A percentile compares a stretch with the other conserved stretches of the same genome.
Evolutionary conservation across 2,797 vertebrate species (phyloP).

Genomic region (Muscicapa striata): DNA sequence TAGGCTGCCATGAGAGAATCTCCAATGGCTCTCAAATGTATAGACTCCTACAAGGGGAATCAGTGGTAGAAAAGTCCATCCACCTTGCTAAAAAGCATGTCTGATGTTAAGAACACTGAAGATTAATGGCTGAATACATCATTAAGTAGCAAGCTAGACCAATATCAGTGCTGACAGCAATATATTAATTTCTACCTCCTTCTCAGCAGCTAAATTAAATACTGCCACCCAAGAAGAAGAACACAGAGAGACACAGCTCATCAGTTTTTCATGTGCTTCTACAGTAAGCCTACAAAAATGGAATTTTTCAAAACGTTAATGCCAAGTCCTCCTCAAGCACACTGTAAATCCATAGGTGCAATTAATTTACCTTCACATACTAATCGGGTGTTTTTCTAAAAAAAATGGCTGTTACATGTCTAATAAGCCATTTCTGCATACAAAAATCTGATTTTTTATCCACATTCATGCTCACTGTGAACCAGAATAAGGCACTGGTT

Average conservation of each 20-base stretch:
- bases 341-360: not conserved
- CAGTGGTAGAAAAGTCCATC: not conserved
- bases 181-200: not conserved
- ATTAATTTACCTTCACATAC: not conserved
- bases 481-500: not conserved
- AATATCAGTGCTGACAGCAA: not conserved
- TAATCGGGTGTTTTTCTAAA: not conserved
- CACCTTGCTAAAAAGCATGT: not conserved
- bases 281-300: not conserved
- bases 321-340: not conserved
- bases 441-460: not conserved
- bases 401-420: not conserved
- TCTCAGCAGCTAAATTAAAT: constrained; percentile 5
- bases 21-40: not conserved
- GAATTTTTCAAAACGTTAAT: not conserved
- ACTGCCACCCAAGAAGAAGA: not conserved
- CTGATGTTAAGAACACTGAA: not conserved
- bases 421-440: not conserved
- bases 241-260: not conserved
- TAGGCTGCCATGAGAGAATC: not conserved
- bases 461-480: not conserved
- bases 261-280: not conserved
- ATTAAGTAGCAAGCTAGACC: constrained; percentile 1
- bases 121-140: not conserved
- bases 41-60: not conserved